Percentiles rank a stretch among this genome's conserved stretches.
These are phyloP conservation scores for Romanogobio albipinnatus DNA, from an alignment of 2,113 vertebrate genomes.

Conservation along the genomic window DNA sequence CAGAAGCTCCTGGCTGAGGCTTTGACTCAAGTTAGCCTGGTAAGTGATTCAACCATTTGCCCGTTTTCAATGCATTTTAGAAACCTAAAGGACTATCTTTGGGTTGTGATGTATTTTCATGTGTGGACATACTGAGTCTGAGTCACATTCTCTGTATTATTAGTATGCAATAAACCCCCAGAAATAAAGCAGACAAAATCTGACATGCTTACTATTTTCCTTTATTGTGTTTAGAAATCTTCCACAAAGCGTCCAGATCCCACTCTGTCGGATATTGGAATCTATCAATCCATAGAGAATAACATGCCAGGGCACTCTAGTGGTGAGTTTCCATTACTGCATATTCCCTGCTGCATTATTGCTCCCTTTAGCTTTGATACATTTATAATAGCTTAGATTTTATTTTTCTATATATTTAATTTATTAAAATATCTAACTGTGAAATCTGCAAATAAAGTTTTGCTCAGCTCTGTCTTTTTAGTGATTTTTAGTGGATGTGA, in stretches of 20 bases:
- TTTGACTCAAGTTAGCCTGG: slow-evolving; percentile 93
- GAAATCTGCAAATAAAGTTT: no score
- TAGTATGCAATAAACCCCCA: neutral
- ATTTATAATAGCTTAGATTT: neutral
- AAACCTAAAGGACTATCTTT: neutral
- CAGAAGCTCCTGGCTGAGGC: slow-evolving; percentile 98
- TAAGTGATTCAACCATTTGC: slow-evolving; percentile 64
- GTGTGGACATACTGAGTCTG: neutral
- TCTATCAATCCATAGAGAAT: slow-evolving; percentile 90
- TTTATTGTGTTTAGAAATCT: slow-evolving; percentile 78
- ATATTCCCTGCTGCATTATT: neutral
- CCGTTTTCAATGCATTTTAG: neutral
- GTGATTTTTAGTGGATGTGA: neutral
- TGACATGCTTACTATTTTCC: neutral
- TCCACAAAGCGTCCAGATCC: slow-evolving; percentile 83
- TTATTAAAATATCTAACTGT: no score
- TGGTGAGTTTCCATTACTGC: slow-evolving; percentile 59
- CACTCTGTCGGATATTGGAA: slow-evolving; percentile 81
- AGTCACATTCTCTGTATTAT: neutral
- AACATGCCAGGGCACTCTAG: slow-evolving; percentile 69
- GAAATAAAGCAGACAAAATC: neutral
- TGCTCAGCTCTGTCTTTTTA: no score
- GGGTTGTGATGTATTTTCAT: neutral
- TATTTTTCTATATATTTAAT: neutral
- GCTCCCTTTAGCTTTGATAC: neutral